These are phyloP conservation scores for Andrena chrysosceles DNA, from an alignment of 2,888 invertebrate genomes.

Conservation along the genomic window DNA sequence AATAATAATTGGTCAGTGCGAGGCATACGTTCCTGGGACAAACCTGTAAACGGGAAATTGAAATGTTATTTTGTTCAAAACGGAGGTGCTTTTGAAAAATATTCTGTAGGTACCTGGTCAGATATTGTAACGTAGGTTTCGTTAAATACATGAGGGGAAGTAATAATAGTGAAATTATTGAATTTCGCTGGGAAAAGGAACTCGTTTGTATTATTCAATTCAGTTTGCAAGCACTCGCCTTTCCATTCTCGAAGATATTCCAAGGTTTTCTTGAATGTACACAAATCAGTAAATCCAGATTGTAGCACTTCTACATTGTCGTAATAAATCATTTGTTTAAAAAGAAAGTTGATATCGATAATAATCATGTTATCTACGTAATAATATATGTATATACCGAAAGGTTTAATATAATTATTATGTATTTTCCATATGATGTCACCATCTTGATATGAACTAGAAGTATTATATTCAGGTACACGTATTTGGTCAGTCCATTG, in stretches of 20 bases:
- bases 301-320: constrained; percentile 76
- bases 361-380: neutral
- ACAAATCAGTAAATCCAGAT: constrained; percentile 79
- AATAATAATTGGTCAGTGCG: constrained; percentile 72
- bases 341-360: neutral
- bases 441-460: constrained; percentile 73
- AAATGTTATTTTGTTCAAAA: neutral
- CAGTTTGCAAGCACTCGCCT: constrained; percentile 82
- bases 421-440: constrained; percentile 77
- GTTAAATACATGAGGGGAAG: constrained; percentile 76
- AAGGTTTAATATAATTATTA: constrained; percentile 70
- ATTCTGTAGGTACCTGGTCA: constrained; percentile 55
- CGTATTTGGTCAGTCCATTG: constrained; percentile 51
- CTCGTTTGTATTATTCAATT: constrained; percentile 82
- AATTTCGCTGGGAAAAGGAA: constrained; percentile 80
- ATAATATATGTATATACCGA: constrained; percentile 73
- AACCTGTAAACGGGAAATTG: constrained; percentile 62
- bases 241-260: constrained; percentile 85
- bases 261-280: constrained; percentile 82
- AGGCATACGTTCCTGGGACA: constrained; percentile 79
- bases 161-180: constrained; percentile 77
- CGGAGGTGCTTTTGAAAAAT: neutral
- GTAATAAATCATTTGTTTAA: constrained; percentile 30
- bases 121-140: constrained; percentile 50
- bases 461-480: constrained; percentile 68